Conservation (phyloP, 1,140 invertebrate genomes). For the Halotydeus destructor region DNA sequence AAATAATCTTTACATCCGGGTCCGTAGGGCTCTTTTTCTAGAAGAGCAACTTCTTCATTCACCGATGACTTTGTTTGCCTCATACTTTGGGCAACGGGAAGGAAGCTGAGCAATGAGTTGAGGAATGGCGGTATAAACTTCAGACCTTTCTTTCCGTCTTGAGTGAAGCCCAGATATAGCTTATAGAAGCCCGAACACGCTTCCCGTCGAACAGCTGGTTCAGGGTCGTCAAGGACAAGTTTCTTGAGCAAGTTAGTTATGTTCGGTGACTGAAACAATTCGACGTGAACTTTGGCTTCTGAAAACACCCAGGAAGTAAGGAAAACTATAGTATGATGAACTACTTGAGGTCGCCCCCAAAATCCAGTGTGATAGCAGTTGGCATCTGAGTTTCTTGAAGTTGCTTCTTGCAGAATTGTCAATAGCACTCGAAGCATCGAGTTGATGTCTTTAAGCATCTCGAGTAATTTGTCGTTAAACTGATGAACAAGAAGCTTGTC, state of each 20-base stretch:
- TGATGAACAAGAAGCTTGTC: slow-evolving; percentile 42
- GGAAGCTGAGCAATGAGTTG: slow-evolving; percentile 49
- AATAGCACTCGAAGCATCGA: slow-evolving; percentile 56
- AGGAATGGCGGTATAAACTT: slow-evolving; percentile 51
- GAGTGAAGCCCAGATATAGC: slow-evolving; percentile 47
- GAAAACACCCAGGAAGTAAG: slow-evolving; percentile 63
- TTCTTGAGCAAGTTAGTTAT: slow-evolving; percentile 48
- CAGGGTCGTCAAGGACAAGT: slow-evolving; percentile 57
- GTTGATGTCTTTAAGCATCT: slow-evolving; percentile 52
- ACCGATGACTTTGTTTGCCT: slow-evolving; percentile 27
- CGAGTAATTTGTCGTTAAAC: slow-evolving; percentile 44
- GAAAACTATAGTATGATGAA: slow-evolving; percentile 57
- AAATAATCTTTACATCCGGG: slow-evolving; percentile 83
- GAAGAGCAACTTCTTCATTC: slow-evolving; percentile 1
- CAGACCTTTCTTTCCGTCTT: slow-evolving; percentile 33
- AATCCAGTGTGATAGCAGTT: slow-evolving; percentile 65
- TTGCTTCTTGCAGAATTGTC: slow-evolving; percentile 61
- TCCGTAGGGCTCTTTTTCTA: slow-evolving; percentile 34
- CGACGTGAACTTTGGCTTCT: slow-evolving; percentile 36
- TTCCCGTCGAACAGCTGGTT: slow-evolving; percentile 61
- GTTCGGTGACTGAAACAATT: slow-evolving; percentile 39
- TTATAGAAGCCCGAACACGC: slow-evolving; percentile 68
- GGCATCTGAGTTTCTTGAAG: slow-evolving; percentile 47
- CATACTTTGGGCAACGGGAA: slow-evolving; percentile 62
- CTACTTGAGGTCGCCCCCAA: slow-evolving; percentile 56